Evolutionary conservation across 2,888 invertebrate genomes (phyloP), one percentile per base, ranked within the genome.

Genomic region (Meiosimyza platycephala): DNA sequence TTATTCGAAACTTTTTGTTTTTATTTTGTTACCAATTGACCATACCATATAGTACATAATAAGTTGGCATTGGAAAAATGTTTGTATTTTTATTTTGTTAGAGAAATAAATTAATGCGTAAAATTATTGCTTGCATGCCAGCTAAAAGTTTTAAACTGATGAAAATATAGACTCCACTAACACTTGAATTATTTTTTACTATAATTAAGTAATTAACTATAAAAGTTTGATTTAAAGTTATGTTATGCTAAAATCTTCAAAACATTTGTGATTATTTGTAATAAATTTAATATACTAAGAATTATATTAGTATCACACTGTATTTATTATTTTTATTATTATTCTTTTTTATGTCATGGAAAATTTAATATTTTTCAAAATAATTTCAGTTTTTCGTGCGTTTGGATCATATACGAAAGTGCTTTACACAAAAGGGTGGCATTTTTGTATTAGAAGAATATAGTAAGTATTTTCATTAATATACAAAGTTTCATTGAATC

Each of bases 381-480:
- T 76, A 64, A 86, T 95, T 96, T 84, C 94, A 99, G 98, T 99
- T 98, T 90, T 99, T 99, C 91, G 97, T 99, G 88, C 94, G 98
- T 88, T 92, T 99, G 90, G 95, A 96, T 90, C 98, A 98, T 90
- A 99, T 99, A 89, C 93, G 98, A 89, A 99, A 99, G 90, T 99
- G 99, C 90, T 99, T 98, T 90, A 98, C 99, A 76, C 97, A 97
- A 89, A 98, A 98, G 89, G 99, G 98, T 87, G 98, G 97, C 88
- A 95, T 99, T 89, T 99, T 99, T 91, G 95, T 99, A 86, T 92
- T 99, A 88, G 99, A 99, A 91, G 99, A 99, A 93, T 99, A 95
- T 90, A 99, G 99, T 99, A 92, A 97, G 98, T 95, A 78, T 40
- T 40, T 40, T 9, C 1, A 40, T 40, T 7, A 40, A 40, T 9